Conservation (phyloP, 2,113 vertebrate species). For the Numenius arquata region DNA sequence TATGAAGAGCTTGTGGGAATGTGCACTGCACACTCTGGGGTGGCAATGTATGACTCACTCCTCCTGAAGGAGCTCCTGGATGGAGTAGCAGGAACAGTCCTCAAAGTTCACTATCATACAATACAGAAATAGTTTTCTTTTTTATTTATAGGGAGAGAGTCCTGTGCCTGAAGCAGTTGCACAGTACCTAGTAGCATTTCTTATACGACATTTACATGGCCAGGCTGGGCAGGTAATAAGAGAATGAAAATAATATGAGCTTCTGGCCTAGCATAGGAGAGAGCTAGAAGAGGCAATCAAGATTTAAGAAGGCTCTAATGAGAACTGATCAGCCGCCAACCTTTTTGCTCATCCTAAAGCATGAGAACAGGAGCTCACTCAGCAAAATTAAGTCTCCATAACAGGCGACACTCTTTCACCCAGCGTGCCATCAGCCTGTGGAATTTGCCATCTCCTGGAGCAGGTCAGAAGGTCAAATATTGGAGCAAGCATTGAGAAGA, state of each 20-base stretch:
- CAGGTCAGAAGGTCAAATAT: constrained; percentile 18
- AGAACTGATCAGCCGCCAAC: not conserved
- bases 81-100: not conserved
- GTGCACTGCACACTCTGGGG: not conserved
- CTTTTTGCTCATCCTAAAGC: not conserved
- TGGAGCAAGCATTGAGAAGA: constrained; percentile 1
- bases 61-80: not conserved
- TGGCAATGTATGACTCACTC: not conserved
- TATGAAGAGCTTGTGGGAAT: not conserved
- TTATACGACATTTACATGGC: not conserved
- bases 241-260: not conserved
- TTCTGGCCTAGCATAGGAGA: not conserved
- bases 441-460: constrained; percentile 40
- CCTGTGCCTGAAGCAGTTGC: not conserved
- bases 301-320: not conserved
- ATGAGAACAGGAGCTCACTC: not conserved
- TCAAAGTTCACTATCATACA: not conserved
- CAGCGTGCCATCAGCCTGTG: not conserved
- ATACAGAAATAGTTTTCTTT: not conserved
- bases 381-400: not conserved
- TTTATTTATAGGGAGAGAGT: not conserved
- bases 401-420: not conserved
- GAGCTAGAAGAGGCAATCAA: not conserved
- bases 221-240: not conserved
- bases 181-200: not conserved